Conservation (phyloP, 2,797 vertebrate genomes). For the Diplodus sargus region DNA sequence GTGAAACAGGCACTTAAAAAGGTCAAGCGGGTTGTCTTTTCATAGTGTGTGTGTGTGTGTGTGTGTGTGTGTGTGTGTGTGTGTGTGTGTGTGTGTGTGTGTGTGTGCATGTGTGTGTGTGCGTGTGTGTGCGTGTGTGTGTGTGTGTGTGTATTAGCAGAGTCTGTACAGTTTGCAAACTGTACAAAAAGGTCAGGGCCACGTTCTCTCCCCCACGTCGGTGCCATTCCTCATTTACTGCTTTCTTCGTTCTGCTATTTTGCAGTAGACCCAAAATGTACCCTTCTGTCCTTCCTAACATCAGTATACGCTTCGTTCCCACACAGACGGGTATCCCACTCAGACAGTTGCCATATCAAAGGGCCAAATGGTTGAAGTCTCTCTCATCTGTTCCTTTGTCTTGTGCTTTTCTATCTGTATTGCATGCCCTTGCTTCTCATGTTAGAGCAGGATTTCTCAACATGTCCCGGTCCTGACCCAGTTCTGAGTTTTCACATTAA, state of each 20-base stretch:
- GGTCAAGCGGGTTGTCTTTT: conserved; percentile 19
- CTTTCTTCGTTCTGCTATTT: neutral
- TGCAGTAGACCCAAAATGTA: neutral
- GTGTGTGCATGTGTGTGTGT: conserved; percentile 36
- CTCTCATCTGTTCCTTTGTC: conserved; percentile 21
- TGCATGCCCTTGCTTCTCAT: conserved; percentile 41
- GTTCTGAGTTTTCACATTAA: conserved; percentile 9
- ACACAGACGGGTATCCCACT: conserved; percentile 16
- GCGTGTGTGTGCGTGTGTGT: conserved; percentile 28
- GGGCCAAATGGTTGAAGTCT: conserved; percentile 36
- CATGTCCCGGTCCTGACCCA: conserved; percentile 15
- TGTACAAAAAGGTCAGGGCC: conserved; percentile 28
- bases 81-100: conserved; percentile 38
- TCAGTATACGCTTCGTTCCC: conserved; percentile 10
- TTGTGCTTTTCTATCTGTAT: conserved; percentile 8
- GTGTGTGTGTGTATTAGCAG: conserved; percentile 4
- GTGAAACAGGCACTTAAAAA: conserved; percentile 13
- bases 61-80: neutral
- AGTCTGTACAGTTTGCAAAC: conserved; percentile 13
- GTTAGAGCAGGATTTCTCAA: conserved; percentile 29
- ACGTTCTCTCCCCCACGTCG: conserved; percentile 17
- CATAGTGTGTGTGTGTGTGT: conserved; percentile 17
- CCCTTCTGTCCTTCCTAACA: neutral
- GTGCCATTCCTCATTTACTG: conserved; percentile 36
- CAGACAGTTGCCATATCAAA: conserved; percentile 1